Evolutionary conservation across 2,113 vertebrate species (phyloP).

Genomic region (Pavo muticus): DNA sequence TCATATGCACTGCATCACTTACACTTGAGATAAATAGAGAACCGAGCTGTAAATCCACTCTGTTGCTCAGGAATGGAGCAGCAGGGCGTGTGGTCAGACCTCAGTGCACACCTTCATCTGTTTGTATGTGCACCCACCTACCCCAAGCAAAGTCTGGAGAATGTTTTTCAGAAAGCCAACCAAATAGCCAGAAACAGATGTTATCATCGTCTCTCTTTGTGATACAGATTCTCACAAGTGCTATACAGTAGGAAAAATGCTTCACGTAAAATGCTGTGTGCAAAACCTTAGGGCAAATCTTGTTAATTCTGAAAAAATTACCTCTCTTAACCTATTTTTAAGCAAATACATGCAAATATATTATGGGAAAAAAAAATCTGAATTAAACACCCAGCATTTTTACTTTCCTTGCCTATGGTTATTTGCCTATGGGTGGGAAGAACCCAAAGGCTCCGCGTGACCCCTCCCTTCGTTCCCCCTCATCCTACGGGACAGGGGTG

Average conservation of each 20-base stretch:
- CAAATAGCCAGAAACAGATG: background rate
- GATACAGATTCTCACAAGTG: background rate
- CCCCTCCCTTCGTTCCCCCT: slow-evolving; percentile 24
- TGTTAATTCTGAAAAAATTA: background rate
- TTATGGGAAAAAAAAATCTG: background rate
- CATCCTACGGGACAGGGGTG: background rate
- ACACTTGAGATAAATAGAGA: background rate
- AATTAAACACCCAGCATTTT: background rate
- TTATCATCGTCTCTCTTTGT: background rate
- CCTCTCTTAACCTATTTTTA: background rate
- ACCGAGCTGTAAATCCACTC: background rate
- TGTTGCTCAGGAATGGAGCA: background rate
- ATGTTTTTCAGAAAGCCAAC: background rate
- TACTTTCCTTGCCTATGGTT: background rate
- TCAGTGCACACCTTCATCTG: background rate
- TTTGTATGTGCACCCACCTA: background rate
- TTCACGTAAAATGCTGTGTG: background rate
- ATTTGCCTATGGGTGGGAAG: background rate
- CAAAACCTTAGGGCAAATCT: background rate
- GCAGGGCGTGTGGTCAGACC: background rate
- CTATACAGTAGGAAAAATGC: background rate
- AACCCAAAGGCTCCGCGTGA: background rate
- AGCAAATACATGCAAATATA: slow-evolving; percentile 15
- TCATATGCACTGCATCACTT: background rate
- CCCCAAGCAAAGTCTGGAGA: background rate